Conservation (phyloP, 2,797 vertebrate genomes). For the Mus caroli region DNA sequence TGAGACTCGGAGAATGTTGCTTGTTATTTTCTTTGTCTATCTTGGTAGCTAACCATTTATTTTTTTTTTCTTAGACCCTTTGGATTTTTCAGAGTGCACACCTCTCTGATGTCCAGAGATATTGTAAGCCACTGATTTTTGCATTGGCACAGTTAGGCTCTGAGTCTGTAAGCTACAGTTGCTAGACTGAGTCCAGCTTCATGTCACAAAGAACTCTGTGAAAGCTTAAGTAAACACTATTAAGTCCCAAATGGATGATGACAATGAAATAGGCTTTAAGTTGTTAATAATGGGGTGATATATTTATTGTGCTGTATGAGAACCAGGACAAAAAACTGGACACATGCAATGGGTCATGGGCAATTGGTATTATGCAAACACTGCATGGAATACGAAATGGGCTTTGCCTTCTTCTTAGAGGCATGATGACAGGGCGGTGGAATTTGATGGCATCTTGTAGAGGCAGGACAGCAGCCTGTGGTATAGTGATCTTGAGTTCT, state of each 20-base stretch:
- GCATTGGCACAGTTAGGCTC: slow-evolving; percentile 49
- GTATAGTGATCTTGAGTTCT: no score
- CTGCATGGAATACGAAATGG: neutral
- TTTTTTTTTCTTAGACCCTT: slow-evolving; percentile 42
- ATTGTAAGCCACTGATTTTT: slow-evolving; percentile 68
- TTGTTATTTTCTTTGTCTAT: neutral
- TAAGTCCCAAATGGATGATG: slow-evolving; percentile 78
- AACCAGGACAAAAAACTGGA: slow-evolving; percentile 64
- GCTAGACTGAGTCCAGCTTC: slow-evolving; percentile 58
- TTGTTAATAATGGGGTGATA: slow-evolving; percentile 80
- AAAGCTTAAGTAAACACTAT: slow-evolving; percentile 84
- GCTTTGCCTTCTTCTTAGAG: neutral
- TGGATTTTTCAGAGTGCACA: neutral
- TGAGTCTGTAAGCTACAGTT: slow-evolving; percentile 77
- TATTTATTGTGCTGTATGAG: slow-evolving; percentile 56
- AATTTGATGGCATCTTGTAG: accelerated
- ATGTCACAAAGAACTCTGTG: slow-evolving; percentile 61
- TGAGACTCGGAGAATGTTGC: neutral
- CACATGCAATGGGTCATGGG: slow-evolving; percentile 17
- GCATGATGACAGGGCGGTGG: neutral
- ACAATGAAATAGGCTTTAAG: slow-evolving; percentile 70
- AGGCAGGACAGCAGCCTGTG: accelerated
- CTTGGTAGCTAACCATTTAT: neutral
- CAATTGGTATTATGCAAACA: slow-evolving; percentile 64
- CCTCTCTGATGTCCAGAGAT: slow-evolving; percentile 56